These are phyloP conservation scores for Sturmia bella DNA, from an alignment of 2,888 invertebrate genomes.

Conservation along the genomic window DNA sequence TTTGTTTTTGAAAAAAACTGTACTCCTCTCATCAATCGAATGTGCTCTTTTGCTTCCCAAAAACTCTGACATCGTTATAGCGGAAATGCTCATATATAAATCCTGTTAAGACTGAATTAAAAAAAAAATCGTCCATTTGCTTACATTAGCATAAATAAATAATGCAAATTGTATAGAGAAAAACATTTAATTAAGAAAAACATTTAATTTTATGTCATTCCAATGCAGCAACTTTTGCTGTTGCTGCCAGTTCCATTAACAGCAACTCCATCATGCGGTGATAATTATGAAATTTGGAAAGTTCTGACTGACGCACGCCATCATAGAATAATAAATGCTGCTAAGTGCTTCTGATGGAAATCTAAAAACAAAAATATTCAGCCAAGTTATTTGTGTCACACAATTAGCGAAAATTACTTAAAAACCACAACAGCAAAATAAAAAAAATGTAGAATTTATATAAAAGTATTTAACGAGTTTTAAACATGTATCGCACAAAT, in stretches of 20 bases:
- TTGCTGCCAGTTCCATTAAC: slow-evolving; percentile 20
- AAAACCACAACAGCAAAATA: slow-evolving; percentile 26
- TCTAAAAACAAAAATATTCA: slow-evolving; percentile 55
- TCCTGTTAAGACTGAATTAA: slow-evolving; percentile 10
- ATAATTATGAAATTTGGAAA: slow-evolving; percentile 64
- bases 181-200: slow-evolving; percentile 58
- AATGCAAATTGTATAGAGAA: slow-evolving; percentile 58
- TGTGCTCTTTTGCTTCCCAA: too few relatives aligned
- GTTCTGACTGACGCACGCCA: slow-evolving; percentile 55
- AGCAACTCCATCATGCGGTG: slow-evolving; percentile 34
- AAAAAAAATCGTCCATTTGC: slow-evolving; percentile 34
- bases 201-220: slow-evolving; percentile 4
- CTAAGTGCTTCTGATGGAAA: slow-evolving; percentile 49
- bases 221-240: slow-evolving; percentile 2
- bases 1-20: too few relatives aligned
- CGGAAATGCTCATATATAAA: slow-evolving; percentile 15
- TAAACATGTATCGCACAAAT: slow-evolving; percentile 30
- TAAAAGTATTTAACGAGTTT: slow-evolving; percentile 49
- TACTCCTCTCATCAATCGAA: too few relatives aligned
- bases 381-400: slow-evolving; percentile 65
- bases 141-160: slow-evolving; percentile 48
- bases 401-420: slow-evolving; percentile 55
- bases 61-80: too few relatives aligned
- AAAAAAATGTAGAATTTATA: slow-evolving; percentile 22
- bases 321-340: slow-evolving; percentile 19